Evolutionary conservation across 64 coral and sea anemone species (phyloP), one percentile per base, ranked within the genome.

Genomic region (Montipora cactus): DNA sequence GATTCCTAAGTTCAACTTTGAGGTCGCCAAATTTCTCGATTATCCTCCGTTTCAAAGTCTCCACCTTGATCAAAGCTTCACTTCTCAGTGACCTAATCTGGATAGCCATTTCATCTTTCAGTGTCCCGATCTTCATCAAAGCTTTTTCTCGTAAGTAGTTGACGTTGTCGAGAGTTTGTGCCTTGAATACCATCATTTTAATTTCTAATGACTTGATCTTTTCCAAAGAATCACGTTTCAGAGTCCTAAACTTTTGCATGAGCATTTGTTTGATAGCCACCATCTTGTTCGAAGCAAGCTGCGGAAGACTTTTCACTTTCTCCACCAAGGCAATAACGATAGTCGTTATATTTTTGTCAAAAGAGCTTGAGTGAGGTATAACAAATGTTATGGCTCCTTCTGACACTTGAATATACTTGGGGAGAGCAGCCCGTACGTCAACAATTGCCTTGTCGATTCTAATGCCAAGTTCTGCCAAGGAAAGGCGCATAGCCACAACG

Each of bases 331-430:
- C 81, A 49, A 88, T 59, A 20, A 80, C 67, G 23, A 97, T 10
- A 44, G 92, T 61, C 19, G 13, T 81, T 55, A 97, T 97, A n/a
- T 89, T 90, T 7, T 84, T 89, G 23, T 71, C 68, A 37, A 97
- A 79, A 13, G 61, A 57, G 25, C 74, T 67, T 14, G 95, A 88
- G 53, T 97, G 93, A 47, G 96, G 96, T 25, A 98, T 89, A 21
- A 79, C 46, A 7, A 98, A 13, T 18, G 90, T 59, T 4, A 98
- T 80, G 8, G 79, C 81, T 14, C 93, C 89, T 20, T 95, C 87
- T 5, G 81, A 75, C 5, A 98, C 88, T 9, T 82, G 93, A 47
- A 98, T 77, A 45, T 98, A 95, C 16, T 82, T 80, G 22, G 96
- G 93, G 8, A 98, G 28, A 52, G 89, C 89, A 51, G 47, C 44